Conservation (phyloP, 2,797 vertebrate genomes). For the Sebastes taczanowskii region DNA sequence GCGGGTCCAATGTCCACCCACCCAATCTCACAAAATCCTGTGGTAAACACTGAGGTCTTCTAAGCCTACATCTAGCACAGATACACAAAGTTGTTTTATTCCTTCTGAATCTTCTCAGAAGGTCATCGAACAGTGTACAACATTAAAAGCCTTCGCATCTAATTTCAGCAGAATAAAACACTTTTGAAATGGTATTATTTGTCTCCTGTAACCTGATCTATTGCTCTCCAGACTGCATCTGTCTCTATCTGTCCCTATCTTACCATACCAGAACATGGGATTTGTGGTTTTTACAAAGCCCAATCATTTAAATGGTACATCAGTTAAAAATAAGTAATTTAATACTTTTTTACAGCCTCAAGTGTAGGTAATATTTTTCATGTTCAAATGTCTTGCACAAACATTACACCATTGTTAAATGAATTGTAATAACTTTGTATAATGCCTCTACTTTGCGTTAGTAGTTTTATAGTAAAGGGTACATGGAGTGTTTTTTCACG, state of each 20-base stretch:
- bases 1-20: too few relatives aligned
- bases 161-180: background rate
- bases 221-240: background rate
- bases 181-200: background rate
- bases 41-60: too few relatives aligned
- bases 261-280: background rate
- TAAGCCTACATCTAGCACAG: too few relatives aligned
- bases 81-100: too few relatives aligned
- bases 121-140: background rate
- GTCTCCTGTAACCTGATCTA: background rate
- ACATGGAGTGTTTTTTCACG: background rate
- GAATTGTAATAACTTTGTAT: background rate
- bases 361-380: background rate
- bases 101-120: background rate
- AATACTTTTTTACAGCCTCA: background rate
- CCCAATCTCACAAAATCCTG: too few relatives aligned
- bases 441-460: background rate
- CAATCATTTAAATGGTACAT: background rate
- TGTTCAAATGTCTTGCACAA: background rate
- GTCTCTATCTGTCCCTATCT: background rate
- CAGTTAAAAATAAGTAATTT: background rate
- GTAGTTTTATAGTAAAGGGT: background rate
- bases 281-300: background rate
- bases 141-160: background rate
- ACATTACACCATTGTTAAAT: background rate